These are phyloP conservation scores for Guaruba guarouba DNA, from an alignment of 2,113 vertebrate species.

Conservation along the genomic window DNA sequence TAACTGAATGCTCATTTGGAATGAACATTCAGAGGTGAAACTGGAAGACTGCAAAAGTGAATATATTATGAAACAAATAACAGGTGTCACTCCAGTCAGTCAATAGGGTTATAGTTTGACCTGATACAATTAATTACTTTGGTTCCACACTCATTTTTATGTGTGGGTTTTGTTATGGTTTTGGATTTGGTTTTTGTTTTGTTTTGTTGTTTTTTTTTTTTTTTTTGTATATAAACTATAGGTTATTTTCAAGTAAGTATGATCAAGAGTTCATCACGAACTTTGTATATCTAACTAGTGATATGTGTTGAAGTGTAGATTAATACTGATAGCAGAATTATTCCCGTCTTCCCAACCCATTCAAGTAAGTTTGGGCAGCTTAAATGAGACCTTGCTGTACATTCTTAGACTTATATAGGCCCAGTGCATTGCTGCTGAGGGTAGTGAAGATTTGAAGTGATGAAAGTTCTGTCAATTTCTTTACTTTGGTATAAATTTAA, in stretches of 20 bases:
- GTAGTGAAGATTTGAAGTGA: neutral
- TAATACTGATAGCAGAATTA: neutral
- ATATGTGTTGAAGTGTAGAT: neutral
- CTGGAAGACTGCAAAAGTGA: neutral
- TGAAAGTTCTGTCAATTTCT: neutral
- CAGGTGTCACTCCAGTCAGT: neutral
- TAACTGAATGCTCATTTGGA: neutral
- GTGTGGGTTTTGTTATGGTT: neutral
- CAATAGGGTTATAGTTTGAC: neutral
- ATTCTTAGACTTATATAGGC: neutral
- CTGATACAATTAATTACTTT: neutral
- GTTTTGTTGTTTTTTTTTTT: too few species aligned
- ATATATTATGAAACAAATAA: neutral
- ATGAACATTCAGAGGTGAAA: neutral
- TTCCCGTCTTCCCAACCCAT: neutral
- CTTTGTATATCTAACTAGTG: neutral
- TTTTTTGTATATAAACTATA: neutral
- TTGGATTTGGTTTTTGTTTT: neutral
- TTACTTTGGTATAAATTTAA: neutral
- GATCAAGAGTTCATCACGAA: neutral
- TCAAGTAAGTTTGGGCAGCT: neutral
- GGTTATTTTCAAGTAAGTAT: neutral
- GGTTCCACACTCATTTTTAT: neutral
- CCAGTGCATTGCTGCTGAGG: neutral
- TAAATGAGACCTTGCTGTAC: neutral